These are phyloP conservation scores for Aphaenogaster rudis DNA, from an alignment of 1,140 invertebrate species.

Conservation along the genomic window DNA sequence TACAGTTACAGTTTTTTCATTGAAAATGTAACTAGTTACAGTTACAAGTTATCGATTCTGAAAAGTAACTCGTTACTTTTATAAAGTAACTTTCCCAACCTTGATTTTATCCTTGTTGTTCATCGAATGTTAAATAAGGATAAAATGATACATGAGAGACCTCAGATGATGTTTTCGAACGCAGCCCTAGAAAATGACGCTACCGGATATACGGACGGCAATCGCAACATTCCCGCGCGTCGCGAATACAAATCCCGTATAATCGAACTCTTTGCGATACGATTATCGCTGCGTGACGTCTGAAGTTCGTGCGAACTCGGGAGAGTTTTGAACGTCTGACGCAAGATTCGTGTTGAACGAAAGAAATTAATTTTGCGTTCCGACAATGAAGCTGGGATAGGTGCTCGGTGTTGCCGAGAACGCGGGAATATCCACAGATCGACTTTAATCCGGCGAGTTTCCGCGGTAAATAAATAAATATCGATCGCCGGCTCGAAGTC, in stretches of 20 bases:
- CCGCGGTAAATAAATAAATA: slow-evolving; percentile 58
- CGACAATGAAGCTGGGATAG: not conserved
- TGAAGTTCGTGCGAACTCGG: not conserved
- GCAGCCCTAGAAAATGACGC: not conserved
- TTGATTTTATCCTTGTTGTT: no score
- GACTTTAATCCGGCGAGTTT: slow-evolving; percentile 40
- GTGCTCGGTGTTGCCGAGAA: not conserved
- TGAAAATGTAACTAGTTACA: no score
- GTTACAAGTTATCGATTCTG: no score
- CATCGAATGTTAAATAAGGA: no score
- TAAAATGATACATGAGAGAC: no score
- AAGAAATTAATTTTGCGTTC: not conserved
- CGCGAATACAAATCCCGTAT: not conserved
- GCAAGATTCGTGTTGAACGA: not conserved
- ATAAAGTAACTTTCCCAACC: no score
- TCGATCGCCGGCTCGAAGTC: slow-evolving; percentile 41
- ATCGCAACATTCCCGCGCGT: not conserved
- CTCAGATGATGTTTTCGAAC: no score
- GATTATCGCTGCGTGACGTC: not conserved
- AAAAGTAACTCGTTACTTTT: no score
- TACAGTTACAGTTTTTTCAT: no score
- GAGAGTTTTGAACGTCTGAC: not conserved
- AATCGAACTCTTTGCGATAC: not conserved
- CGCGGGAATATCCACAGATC: not conserved
- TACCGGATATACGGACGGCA: not conserved